Evolutionary conservation across 1,140 invertebrate genomes (phyloP), one percentile per base, ranked within the genome.

Genomic region (Meloidogyne hapla): DNA sequence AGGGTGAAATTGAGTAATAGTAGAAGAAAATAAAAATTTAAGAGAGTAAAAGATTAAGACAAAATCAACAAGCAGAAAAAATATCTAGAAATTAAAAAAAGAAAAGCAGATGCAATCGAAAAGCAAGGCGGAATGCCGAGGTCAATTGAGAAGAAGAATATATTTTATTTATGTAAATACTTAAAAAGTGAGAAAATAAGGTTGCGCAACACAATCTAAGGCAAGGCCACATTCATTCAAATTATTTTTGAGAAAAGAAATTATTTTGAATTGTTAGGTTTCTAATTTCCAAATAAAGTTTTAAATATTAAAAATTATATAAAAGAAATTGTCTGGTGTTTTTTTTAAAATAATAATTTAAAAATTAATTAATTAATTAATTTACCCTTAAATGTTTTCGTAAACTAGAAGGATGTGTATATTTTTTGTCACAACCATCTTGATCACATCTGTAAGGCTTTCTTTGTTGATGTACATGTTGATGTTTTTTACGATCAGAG

Each of bases 401-500:
- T 15, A 78, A 15, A 56, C 75, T 78, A 33, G 63, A 68, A 15
- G 77, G 77, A 63, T 78, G 77, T 2, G 77, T 78, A 74, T 78
- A 78, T 25, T 40, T 75, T 65, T 78, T 78, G 26, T 77, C 77
- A 48, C 77, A 78, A 26, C 65, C 66, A 26, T 21, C 21, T 23
- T 69, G 48, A 28, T 61, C 48, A 26, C 77, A 78, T 23, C 28
- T 26, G 18, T 78, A 78, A 9, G 77, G 77, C 26, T 78, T 78
- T 23, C 23, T 38, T 56, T 77, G 76, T 33, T 70, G 61, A 48
- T 78, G 77, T 13, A 78, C 77, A 23, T 78, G 77, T 42, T 75
- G 73, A 48, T 78, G 77, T 48, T 78, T 78, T 69, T 78, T 78
- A 23, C 77, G 75, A 40, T 78, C 77, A 28, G 62, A 68, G 28